Base-by-base conservation (phyloP, 1,140 invertebrate species). In the Drepana arcuata region DNA sequence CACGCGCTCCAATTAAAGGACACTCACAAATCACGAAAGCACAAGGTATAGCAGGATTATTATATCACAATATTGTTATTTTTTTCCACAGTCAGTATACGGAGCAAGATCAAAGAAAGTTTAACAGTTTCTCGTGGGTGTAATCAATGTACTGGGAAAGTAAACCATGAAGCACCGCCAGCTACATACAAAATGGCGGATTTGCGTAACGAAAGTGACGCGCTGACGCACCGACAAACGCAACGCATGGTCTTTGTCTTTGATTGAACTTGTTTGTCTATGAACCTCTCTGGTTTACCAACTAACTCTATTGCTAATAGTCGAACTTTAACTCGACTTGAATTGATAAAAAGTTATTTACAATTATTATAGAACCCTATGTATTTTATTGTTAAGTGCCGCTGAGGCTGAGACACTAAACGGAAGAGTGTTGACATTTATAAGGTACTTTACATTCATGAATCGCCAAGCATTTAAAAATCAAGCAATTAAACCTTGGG, bases 181-280 rank as follows among this genome's bases (percentile, higher is more conserved):
- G 77, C 78, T 69, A 73, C 78, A 70, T 82, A 81, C 80, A 82
- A 84, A 84, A 84, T 84, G 80, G 80, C 78, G 80, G 78, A 82
- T 80, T 71, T 66, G 67, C 63, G 72, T 73, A 74, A 71, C 55
- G 71, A 72, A 77, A 80, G 74, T 82, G 80, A 83, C 78, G 80
- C 80, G 78, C 72, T 75, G 74, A 78, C 73, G 71, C 72, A 70
- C 72, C 66, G 65, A 73, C 56, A 63, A 58, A 53, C n/a, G n/a
- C n/a, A n/a, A n/a, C 24, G 48, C 53, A 72, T 58, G 64, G 58
- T 63, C 41, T 34, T 52, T 52, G 56, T 60, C 52, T 56, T 52
- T 60, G 57, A 29, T 37, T 9, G 7, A 16, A 12, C n/a, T n/a
- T n/a, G n/a, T n/a, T n/a, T n/a, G n/a, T n/a, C n/a, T n/a, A n/a